Base-by-base conservation (phyloP, 35 echinoderm and acorn worm species). In the Patiria miniata region DNA sequence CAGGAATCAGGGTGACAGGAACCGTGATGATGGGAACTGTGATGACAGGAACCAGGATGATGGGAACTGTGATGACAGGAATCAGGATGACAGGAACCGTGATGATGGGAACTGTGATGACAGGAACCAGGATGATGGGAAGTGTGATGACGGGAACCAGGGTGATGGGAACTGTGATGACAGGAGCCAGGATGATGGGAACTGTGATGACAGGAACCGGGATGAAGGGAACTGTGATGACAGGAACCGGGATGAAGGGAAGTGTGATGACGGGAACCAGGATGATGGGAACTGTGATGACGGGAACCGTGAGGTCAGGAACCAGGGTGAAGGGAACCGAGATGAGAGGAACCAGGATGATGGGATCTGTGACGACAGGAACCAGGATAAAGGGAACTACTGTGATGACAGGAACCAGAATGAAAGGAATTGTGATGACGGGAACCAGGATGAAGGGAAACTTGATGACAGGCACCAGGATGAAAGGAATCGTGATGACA, bases 401-500 rank as follows among this genome's bases (percentile, higher is more conserved):
- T 12, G 19, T 18, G 56, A 60, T 60, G 15, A 60, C 28, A 26
- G 56, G 18, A 60, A 60, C 56, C 56, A 60, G 19, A 12, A 26
- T 60, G 56, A 60, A n/a, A n/a, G n/a, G n/a, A n/a, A n/a, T n/a
- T n/a, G n/a, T n/a, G 60, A 32, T 65, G 60, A 65, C 22, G 60
- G 60, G 22, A 65, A 65, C 12, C 61, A 36, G 19, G 56, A 5
- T 60, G 56, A 10, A n/a, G 28, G 56, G 19, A 60, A 60, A n/a
- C 56, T 60, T 6, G 56, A 60, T 60, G 56, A 60, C 5, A 7
- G 56, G 4, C 19, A 60, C 56, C 56, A 60, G 19, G 56, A 7
- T 3, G 53, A 56, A n/a, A 56, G 14, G n/a, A 56, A 0, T n/a
- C 53, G n/a, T 0, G 53, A 56, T 56, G 14, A n/a, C n/a, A 56